These are phyloP conservation scores for Bufo gargarizans DNA, from an alignment of 2,113 vertebrate species.

Conservation along the genomic window DNA sequence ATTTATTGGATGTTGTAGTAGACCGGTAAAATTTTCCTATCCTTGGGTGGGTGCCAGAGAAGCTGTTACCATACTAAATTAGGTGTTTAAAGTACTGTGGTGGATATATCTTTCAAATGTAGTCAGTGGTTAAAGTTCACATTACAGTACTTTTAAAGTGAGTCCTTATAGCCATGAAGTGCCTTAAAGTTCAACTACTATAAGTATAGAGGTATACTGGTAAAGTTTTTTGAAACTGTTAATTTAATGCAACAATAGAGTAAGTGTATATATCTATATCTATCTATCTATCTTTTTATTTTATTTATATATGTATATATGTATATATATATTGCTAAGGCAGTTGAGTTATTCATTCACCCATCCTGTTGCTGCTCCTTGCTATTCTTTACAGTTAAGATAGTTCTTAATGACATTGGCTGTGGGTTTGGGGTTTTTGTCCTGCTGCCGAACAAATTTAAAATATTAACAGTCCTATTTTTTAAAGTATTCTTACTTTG, in stretches of 20 bases:
- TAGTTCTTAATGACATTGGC: no score
- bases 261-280: not conserved
- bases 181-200: constrained; percentile 70
- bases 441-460: no score
- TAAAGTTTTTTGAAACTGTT: constrained; percentile 71
- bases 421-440: no score
- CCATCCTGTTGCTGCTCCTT: no score
- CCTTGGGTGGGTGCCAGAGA: constrained; percentile 65
- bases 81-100: constrained; percentile 69
- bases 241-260: constrained; percentile 55
- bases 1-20: constrained; percentile 71
- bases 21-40: constrained; percentile 65
- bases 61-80: constrained; percentile 69
- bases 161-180: constrained; percentile 70
- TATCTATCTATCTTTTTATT: constrained; percentile 70
- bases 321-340: no score
- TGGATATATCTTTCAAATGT: constrained; percentile 68
- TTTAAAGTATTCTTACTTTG: no score
- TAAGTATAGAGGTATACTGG: constrained; percentile 68
- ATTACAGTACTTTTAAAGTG: constrained; percentile 69
- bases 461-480: no score
- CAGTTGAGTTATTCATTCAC: no score
- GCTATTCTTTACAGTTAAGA: no score
- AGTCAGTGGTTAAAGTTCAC: constrained; percentile 65
- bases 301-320: no score